Evolutionary conservation across 2,113 vertebrate species (phyloP).

Genomic region (Acrocephalus arundinaceus): DNA sequence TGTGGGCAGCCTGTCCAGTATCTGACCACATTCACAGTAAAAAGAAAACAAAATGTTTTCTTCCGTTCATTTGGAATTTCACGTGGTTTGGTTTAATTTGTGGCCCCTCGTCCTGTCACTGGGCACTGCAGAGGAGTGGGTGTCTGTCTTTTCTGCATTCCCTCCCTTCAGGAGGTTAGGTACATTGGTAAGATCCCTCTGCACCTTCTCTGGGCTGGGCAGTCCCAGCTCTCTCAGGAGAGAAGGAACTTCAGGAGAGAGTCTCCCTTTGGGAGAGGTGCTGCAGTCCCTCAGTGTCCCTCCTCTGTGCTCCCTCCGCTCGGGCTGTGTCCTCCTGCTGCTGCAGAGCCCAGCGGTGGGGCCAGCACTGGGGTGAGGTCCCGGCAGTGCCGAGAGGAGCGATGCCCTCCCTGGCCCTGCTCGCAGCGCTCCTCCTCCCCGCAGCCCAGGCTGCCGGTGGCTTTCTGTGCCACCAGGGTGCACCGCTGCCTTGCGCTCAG

Average conservation of each 20-base stretch:
- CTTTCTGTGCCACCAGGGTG: background rate
- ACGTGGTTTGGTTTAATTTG: background rate
- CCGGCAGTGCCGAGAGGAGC: background rate
- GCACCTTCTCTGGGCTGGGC: background rate
- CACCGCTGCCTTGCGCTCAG: background rate
- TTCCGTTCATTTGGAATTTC: background rate
- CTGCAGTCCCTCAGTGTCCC: background rate
- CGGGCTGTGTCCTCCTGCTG: background rate
- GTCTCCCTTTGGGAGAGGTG: background rate
- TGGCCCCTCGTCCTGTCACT: background rate
- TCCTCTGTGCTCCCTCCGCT: fast-evolving
- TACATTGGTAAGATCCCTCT: background rate
- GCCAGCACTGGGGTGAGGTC: fast-evolving
- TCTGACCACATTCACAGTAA: too few relatives aligned
- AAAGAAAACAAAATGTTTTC: background rate
- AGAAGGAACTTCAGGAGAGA: background rate
- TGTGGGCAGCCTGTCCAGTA: background rate
- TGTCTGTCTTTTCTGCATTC: background rate
- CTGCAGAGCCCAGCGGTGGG: background rate
- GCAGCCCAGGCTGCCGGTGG: background rate
- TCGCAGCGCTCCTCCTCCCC: background rate
- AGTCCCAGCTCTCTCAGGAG: background rate
- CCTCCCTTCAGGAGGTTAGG: background rate
- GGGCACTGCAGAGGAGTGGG: background rate
- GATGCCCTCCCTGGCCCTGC: background rate